Percentiles rank a stretch among this genome's conserved stretches.
These are phyloP conservation scores for Ailuropoda melanoleuca DNA, from an alignment of 2,113 vertebrate genomes.

Conservation along the genomic window DNA sequence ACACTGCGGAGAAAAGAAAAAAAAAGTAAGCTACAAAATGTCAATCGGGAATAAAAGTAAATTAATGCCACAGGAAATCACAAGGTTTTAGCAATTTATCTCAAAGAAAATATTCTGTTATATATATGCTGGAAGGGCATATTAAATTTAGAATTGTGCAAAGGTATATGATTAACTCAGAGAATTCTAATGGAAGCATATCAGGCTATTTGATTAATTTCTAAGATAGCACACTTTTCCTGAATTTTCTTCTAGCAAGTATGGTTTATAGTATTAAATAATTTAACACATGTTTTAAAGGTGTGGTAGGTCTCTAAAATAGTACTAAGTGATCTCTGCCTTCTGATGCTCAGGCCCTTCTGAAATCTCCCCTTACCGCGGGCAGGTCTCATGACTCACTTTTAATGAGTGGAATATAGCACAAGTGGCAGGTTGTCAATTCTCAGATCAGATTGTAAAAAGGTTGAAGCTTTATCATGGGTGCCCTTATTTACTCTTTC, in stretches of 20 bases:
- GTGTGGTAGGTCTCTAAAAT: background rate
- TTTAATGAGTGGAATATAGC: background rate
- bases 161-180: background rate
- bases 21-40: background rate
- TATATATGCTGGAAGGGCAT: background rate
- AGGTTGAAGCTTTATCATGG: background rate
- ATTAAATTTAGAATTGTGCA: background rate
- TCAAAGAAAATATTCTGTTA: background rate
- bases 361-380: background rate
- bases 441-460: background rate
- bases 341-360: background rate
- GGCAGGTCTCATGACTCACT: background rate
- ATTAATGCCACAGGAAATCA: background rate
- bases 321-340: background rate
- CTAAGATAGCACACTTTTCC: background rate
- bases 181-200: background rate
- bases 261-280: background rate
- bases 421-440: background rate
- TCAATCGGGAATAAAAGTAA: background rate
- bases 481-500: accelerated
- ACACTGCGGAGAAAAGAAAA: background rate
- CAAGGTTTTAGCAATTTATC: background rate
- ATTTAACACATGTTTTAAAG: background rate
- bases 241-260: background rate
- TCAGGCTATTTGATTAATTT: background rate